Conservation (phyloP, 2,113 vertebrate genomes). For the Ictalurus furcatus region DNA sequence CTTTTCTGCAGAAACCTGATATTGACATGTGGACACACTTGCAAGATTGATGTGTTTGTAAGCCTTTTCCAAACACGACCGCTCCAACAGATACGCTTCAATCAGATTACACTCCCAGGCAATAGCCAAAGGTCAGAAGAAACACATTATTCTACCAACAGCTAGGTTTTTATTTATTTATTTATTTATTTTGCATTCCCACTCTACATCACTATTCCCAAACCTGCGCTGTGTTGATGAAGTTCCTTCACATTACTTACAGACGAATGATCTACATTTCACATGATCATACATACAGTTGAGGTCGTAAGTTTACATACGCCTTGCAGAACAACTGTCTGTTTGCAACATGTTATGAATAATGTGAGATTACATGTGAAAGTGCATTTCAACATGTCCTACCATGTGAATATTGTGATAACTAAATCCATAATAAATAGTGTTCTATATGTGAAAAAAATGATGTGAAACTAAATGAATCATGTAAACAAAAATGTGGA, state of each 20-base stretch:
- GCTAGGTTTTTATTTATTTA: neutral
- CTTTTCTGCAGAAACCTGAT: slow-evolving; percentile 17
- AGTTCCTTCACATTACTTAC: neutral
- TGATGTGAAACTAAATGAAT: neutral
- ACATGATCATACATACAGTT: neutral
- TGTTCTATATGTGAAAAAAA: neutral
- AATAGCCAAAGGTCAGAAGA: slow-evolving; percentile 22
- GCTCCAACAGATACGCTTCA: slow-evolving; percentile 25
- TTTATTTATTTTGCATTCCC: neutral
- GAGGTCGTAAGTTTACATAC: no score
- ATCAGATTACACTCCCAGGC: slow-evolving; percentile 31
- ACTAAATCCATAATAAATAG: neutral
- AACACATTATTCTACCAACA: slow-evolving; percentile 13
- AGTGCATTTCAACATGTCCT: neutral
- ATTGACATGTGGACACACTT: neutral
- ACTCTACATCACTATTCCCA: neutral
- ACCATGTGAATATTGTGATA: neutral
- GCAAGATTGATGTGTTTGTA: slow-evolving; percentile 43
- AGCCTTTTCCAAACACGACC: slow-evolving; percentile 31
- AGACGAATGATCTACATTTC: neutral
- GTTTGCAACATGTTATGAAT: neutral
- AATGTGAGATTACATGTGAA: neutral
- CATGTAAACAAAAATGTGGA: neutral
- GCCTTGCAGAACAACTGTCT: no score
- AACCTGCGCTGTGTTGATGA: neutral